Evolutionary conservation across 2,888 invertebrate species (phyloP).

Genomic region (Meteorus colon): DNA sequence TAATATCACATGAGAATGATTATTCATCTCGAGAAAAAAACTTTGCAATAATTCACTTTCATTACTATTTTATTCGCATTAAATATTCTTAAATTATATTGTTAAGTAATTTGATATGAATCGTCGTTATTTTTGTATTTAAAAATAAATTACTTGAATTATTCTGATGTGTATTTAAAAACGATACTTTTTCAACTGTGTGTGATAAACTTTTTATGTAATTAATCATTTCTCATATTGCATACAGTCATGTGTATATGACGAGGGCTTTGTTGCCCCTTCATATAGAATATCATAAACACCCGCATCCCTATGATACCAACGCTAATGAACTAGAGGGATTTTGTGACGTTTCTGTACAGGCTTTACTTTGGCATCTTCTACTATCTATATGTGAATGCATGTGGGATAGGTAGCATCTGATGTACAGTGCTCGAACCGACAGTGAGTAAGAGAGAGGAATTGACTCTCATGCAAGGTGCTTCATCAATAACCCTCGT

Average conservation of each 20-base stretch:
- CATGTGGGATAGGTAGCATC: not conserved
- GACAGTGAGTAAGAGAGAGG: slow-evolving; percentile 1
- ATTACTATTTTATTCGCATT: too few species aligned
- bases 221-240: not conserved
- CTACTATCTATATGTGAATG: not conserved
- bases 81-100: too few species aligned
- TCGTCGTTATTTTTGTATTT: too few species aligned
- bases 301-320: not conserved
- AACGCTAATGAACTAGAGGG: not conserved
- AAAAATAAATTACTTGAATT: too few species aligned
- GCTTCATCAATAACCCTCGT: slow-evolving; percentile 53
- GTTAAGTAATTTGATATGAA: too few species aligned
- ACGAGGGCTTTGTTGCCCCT: too few species aligned
- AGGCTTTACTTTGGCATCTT: too few species aligned
- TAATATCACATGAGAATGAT: not conserved
- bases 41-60: too few species aligned
- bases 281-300: not conserved
- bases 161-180: not conserved
- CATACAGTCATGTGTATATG: not conserved
- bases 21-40: too few species aligned
- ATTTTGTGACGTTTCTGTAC: not conserved
- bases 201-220: not conserved
- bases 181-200: not conserved
- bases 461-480: slow-evolving; percentile 1
- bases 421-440: slow-evolving; percentile 15